A percentile compares a stretch with the other conserved stretches of the same genome.
Conservation (phyloP, 1,140 invertebrate species). For the Leguminivora glycinivorella region DNA sequence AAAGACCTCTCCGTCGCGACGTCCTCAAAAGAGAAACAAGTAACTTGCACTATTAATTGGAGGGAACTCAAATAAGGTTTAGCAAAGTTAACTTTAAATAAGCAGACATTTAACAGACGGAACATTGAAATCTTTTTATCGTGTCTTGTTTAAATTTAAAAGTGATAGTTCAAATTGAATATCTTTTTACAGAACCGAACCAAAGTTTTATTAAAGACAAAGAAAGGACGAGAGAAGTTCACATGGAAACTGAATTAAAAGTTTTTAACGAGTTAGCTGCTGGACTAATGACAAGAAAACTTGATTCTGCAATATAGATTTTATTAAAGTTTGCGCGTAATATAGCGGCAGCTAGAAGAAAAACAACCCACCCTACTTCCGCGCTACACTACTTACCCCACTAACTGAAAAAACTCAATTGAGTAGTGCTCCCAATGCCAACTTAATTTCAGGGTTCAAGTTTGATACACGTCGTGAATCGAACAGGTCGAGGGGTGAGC, state of each 20-base stretch:
- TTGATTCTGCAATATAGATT: not conserved
- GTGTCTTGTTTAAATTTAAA: constrained; percentile 43
- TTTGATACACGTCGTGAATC: constrained; percentile 37
- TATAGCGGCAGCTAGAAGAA: not conserved
- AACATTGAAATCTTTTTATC: constrained; percentile 35
- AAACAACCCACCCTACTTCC: not conserved
- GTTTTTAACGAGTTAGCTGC: constrained; percentile 1
- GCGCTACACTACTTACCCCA: not conserved
- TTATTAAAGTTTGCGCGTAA: not conserved
- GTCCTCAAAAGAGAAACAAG: constrained; percentile 66
- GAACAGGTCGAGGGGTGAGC: constrained; percentile 39
- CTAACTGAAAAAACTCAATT: constrained; percentile 20
- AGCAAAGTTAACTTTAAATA: constrained; percentile 36
- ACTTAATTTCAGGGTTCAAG: constrained; percentile 24
- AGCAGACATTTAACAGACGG: constrained; percentile 35
- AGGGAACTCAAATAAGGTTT: constrained; percentile 58
- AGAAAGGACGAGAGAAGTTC: not conserved
- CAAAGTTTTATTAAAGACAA: constrained; percentile 2
- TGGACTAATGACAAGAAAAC: not conserved
- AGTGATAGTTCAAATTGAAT: constrained; percentile 52
- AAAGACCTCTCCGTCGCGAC: constrained; percentile 68
- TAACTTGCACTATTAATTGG: constrained; percentile 65
- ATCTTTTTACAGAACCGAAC: constrained; percentile 40
- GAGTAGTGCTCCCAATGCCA: constrained; percentile 1
- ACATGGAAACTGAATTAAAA: constrained; percentile 2